Evolutionary conservation across 2,113 vertebrate genomes (phyloP), one percentile per base, ranked within the genome.

Genomic region (Sialia sialis): DNA sequence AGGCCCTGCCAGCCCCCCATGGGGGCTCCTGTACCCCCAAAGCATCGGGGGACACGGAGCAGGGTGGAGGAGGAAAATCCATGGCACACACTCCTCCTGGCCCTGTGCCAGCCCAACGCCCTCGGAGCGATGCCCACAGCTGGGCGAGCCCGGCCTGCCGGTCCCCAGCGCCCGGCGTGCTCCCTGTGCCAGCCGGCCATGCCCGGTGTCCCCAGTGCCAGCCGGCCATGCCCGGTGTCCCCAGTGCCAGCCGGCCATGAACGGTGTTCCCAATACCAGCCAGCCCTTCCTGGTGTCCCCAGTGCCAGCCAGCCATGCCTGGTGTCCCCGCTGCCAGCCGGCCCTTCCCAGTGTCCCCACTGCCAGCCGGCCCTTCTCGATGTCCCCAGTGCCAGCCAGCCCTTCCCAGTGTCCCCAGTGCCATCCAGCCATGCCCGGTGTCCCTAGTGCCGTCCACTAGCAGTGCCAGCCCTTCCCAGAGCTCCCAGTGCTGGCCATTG

Each of bases 81-180:
- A 67, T 1, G 60, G 86, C 77, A 74, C 83, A 7, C 16, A 0
- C 16, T 34, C 52, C 41, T 46, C 70, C 49, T 1, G 6, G 36
- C 36, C 51, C 2, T 0, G 55, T 6, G 11, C 68, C 30, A 4
- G 51, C 67, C 66, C 23, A 76, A 46, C 0, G 9, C 85, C 74
- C 41, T 55, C 3, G 22, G 90, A 88, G 79, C 22, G 2, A 41
- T 15, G 70, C 55, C 46, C 17, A 66, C 17, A 48, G 79, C 90
- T 66, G 84, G 84, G 66, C 6, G 27, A 95, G 84, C 93, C 66
- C 70, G 75, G 87, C 94, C 94, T 36, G 93, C 94, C 93, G 87
- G 94, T 84, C 90, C 70, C 93, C 94, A 96, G 95, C 85, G 23
- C 93, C 89, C 21, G 49, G 49, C 44, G 54, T n/a, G 82, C 79